Evolutionary conservation across 2,888 invertebrate species (phyloP).

Genomic region (Bruchidius siliquastri): DNA sequence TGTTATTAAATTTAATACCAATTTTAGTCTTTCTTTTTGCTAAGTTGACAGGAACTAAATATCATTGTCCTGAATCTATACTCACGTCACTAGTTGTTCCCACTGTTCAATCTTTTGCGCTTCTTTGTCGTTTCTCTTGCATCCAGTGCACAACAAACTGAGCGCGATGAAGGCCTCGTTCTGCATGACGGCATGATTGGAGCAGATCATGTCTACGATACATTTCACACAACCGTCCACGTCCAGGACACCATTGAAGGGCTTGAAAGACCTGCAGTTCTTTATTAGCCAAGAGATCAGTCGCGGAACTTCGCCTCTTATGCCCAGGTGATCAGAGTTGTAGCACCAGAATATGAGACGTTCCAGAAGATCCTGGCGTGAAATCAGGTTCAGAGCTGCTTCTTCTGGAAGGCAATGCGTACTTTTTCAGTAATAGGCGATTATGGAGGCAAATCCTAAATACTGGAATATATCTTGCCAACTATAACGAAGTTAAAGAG

Average conservation of each 20-base stretch:
- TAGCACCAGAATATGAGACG: conserved; percentile 71
- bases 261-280: conserved; percentile 54
- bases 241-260: conserved; percentile 45
- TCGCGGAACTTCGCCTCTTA: conserved; percentile 76
- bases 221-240: conserved; percentile 67
- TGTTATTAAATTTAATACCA: no score
- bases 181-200: conserved; percentile 84
- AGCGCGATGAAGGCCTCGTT: conserved; percentile 75
- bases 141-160: conserved; percentile 55
- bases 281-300: conserved; percentile 75
- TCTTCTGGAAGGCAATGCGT: conserved; percentile 52
- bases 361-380: conserved; percentile 58
- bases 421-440: not conserved
- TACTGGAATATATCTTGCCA: no score
- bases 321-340: conserved; percentile 75
- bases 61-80: no score
- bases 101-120: not conserved
- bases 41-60: no score
- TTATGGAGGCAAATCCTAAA: no score
- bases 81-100: not conserved
- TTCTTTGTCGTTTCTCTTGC: conserved; percentile 21
- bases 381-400: conserved; percentile 65
- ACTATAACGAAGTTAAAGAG: no score
- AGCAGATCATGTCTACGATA: conserved; percentile 76
- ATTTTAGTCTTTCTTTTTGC: no score